These are phyloP conservation scores for Bruchidius siliquastri DNA, from an alignment of 2,888 invertebrate species.

Conservation along the genomic window DNA sequence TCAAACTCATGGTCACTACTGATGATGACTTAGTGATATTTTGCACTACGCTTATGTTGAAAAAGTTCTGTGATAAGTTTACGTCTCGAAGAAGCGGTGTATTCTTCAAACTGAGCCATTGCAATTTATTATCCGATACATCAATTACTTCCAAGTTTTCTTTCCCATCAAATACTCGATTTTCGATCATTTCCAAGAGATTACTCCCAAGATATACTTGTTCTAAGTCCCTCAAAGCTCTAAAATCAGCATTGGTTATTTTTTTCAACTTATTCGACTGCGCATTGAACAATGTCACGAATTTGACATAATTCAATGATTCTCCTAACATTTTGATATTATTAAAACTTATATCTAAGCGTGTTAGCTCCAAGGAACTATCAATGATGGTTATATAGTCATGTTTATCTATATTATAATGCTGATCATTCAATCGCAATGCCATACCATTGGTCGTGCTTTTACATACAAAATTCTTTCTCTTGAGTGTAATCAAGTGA, in stretches of 20 bases:
- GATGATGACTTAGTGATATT: slow-evolving; percentile 17
- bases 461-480: slow-evolving; percentile 20
- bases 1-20: slow-evolving; percentile 24
- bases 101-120: slow-evolving; percentile 20
- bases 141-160: slow-evolving; percentile 23
- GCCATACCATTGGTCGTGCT: slow-evolving; percentile 9
- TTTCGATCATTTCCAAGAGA: slow-evolving; percentile 19
- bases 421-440: slow-evolving; percentile 17
- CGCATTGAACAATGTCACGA: slow-evolving; percentile 24
- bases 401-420: not conserved
- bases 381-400: slow-evolving; percentile 10
- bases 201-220: slow-evolving; percentile 23
- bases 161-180: slow-evolving; percentile 21
- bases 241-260: slow-evolving; percentile 21
- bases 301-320: slow-evolving; percentile 21
- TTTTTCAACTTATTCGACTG: slow-evolving; percentile 23
- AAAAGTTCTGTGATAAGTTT: slow-evolving; percentile 31
- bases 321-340: slow-evolving; percentile 22
- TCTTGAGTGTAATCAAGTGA: slow-evolving; percentile 15
- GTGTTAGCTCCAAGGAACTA: slow-evolving; percentile 19
- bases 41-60: slow-evolving; percentile 16
- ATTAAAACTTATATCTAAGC: slow-evolving; percentile 33
- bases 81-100: slow-evolving; percentile 26
- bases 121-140: slow-evolving; percentile 28
- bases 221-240: slow-evolving; percentile 21